Base-by-base conservation (phyloP, 2,797 vertebrate species). In the Agapornis canus region DNA sequence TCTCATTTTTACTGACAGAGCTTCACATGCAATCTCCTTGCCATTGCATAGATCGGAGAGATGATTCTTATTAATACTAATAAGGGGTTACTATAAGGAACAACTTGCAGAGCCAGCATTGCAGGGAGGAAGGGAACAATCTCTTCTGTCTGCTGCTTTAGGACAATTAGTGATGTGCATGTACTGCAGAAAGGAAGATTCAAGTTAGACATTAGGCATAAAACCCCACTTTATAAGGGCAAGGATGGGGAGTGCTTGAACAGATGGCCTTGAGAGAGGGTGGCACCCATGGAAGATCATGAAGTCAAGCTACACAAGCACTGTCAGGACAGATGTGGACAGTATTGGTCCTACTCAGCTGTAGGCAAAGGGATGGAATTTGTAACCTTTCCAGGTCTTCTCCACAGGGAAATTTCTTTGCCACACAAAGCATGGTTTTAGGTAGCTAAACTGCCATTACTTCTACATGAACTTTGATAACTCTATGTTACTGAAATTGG, bases 21-120 rank as follows among this genome's bases (percentile, higher is more conserved):
- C 3, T 32, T 77, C 39, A 31, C 19, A 37, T 22, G 43, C 16
- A 22, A 13, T 70, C 35, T 73, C 42, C 56, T 65, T 26, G 15
- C 23, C 29, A 19, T 43, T 63, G 47, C 31, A 29, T 1, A 20
- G 49, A 39, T 19, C 0, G 0, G 60, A 31, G 45, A 72, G 14
- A n/a, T 68, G 40, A 61, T 37, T 70, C 11, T 52, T 45, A 70
- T 9, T 69, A 51, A 51, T 26, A 63, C 27, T 49, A 60, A 77
- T 0, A 0, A 83, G 47, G 27, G 6, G 10, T 71, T 83, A 18
- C n/a, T 42, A 10, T 52, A 54, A 81, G 63, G 35, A 92, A 8
- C 20, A 66, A 22, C 0, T 5, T 48, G 13, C 15, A 54, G 70
- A 57, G 10, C 35, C 19, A 60, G 13, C 31, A 45, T 6, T 42